These are phyloP conservation scores for Bambusicola thoracicus DNA, from an alignment of 2,113 vertebrate genomes.

Conservation along the genomic window DNA sequence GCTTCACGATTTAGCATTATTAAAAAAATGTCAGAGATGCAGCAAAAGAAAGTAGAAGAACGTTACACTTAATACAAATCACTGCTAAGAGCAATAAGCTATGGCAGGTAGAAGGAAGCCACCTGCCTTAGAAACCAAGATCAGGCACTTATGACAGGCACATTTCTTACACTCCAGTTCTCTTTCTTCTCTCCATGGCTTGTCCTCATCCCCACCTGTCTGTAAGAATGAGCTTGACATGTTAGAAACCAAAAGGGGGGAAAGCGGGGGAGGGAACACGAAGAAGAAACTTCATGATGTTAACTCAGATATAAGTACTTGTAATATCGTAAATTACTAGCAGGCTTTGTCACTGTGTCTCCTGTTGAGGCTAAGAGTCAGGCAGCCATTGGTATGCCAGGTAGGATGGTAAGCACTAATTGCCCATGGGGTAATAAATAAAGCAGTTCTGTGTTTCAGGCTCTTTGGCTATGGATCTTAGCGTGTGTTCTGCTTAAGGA, in stretches of 20 bases:
- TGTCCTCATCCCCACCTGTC: neutral
- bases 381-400: neutral
- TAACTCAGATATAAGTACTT: neutral
- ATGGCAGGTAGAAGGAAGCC: neutral
- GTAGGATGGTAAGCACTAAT: neutral
- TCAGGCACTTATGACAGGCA: accelerated
- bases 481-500: neutral
- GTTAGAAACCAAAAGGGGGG: neutral
- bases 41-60: neutral
- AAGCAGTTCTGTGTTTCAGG: neutral
- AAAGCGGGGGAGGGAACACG: no score
- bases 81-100: neutral
- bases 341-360: neutral
- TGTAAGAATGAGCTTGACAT: neutral
- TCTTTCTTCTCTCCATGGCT: neutral
- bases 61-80: neutral
- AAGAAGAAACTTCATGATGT: neutral
- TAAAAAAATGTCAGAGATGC: neutral
- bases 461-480: neutral
- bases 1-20: neutral
- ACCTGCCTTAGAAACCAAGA: neutral
- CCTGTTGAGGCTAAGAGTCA: neutral
- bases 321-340: neutral
- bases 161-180: neutral
- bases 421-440: neutral